phyloP scores from a whole-genome alignment of 2,113 vertebrate species.

The Rhynchomys soricoides region DNA sequence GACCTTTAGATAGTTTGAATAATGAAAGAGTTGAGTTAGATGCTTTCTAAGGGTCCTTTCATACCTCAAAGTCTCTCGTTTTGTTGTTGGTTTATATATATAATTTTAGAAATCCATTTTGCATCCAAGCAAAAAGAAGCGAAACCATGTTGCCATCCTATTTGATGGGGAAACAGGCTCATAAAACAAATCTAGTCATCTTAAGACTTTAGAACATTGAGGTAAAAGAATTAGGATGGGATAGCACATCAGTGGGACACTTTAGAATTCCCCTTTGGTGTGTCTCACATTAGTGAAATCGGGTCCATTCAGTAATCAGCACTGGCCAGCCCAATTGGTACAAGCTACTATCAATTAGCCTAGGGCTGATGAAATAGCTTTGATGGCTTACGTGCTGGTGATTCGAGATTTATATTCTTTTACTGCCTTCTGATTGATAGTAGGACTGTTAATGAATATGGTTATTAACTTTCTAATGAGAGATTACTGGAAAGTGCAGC shows the following conservation, averaged over 20 bases:
- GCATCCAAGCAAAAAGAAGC: neutral
- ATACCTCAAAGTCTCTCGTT: neutral
- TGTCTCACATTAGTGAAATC: conserved; percentile 54
- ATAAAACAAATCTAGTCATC: conserved; percentile 17
- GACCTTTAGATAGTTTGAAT: neutral
- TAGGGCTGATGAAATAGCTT: neutral
- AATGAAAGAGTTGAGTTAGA: neutral
- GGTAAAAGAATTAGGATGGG: neutral
- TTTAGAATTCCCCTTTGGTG: conserved; percentile 35
- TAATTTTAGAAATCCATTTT: conserved; percentile 22
- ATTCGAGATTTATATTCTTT: conserved; percentile 36
- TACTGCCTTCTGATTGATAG: conserved; percentile 27
- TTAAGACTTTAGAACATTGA: neutral
- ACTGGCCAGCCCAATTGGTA: conserved; percentile 16
- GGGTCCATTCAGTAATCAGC: conserved; percentile 30
- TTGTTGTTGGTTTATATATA: neutral
- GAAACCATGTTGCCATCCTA: neutral
- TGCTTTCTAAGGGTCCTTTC: conserved; percentile 7
- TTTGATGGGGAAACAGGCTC: conserved; percentile 13
- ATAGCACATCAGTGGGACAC: neutral
- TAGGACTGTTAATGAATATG: conserved; percentile 8
- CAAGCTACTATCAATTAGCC: conserved; percentile 11
- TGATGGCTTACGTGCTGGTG: conserved; percentile 31
- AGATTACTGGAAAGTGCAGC: neutral
- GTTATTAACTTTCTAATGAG: conserved; percentile 31